Conservation (phyloP, 53 echinoderm and acorn worm species). For the Paelopatides confundens region DNA sequence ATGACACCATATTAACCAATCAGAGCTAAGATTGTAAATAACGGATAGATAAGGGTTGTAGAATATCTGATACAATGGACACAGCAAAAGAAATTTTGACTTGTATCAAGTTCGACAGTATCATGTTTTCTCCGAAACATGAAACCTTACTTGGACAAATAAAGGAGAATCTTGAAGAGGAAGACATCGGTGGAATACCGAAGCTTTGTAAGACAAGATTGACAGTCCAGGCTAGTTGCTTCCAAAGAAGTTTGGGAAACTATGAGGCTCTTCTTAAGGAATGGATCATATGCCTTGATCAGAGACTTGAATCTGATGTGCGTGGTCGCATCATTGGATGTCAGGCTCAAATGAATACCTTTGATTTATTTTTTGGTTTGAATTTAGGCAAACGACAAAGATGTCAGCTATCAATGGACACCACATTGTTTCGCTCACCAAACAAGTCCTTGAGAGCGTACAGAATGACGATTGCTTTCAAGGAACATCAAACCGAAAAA, state of each 20-base stretch:
- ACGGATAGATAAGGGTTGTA: too few species aligned
- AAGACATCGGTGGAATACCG: neutral
- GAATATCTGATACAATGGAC: neutral
- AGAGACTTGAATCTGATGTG: slow-evolving; percentile 8
- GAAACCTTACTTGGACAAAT: neutral
- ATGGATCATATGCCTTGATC: slow-evolving; percentile 18
- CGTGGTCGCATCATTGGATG: slow-evolving; percentile 18
- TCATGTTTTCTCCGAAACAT: neutral
- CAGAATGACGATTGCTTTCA: slow-evolving; percentile 4
- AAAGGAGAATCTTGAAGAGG: slow-evolving; percentile 3
- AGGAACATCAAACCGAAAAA: too few species aligned
- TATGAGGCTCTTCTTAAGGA: neutral
- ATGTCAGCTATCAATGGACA: slow-evolving; percentile 11
- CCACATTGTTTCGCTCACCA: neutral
- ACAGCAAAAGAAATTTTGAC: neutral
- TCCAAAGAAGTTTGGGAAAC: neutral
- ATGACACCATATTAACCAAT: too few species aligned
- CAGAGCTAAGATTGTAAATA: too few species aligned
- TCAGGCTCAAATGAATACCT: slow-evolving; percentile 18
- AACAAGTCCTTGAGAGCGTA: neutral
- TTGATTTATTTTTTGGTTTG: slow-evolving; percentile 22
- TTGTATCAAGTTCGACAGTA: neutral
- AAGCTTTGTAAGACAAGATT: neutral
- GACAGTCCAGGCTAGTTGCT: neutral
- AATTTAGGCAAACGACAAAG: neutral